These are phyloP conservation scores for Clarias macrocephalus DNA, from an alignment of 2,113 vertebrate species.

Conservation along the genomic window DNA sequence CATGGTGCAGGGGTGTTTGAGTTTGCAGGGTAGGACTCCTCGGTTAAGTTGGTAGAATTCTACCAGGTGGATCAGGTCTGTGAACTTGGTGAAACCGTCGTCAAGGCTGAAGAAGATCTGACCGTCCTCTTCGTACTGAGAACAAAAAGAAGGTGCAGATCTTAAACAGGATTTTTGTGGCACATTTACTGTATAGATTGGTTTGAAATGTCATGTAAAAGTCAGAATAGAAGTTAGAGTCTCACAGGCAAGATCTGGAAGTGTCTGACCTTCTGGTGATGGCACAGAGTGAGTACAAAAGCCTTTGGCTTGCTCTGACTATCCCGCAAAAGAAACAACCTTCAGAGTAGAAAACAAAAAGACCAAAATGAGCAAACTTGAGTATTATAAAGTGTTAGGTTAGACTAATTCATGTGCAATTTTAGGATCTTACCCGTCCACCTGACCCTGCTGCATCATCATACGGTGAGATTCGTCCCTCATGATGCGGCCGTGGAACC, in stretches of 20 bases:
- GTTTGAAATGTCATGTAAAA: no score
- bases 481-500: constrained; percentile 95
- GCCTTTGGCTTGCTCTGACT: constrained; percentile 99
- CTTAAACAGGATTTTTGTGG: background rate
- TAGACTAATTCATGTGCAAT: background rate
- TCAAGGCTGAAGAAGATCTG: constrained; percentile 96
- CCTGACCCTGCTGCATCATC: constrained; percentile 93
- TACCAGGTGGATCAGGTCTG: constrained; percentile 96
- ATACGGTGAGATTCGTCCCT: constrained; percentile 94
- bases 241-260: constrained; percentile 98
- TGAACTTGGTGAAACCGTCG: constrained; percentile 96
- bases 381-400: background rate
- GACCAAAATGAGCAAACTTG: background rate
- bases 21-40: constrained; percentile 96
- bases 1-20: constrained; percentile 95
- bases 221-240: constrained; percentile 34
- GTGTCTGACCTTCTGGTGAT: constrained; percentile 99
- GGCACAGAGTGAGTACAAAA: constrained; percentile 96
- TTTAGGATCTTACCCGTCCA: constrained; percentile 83
- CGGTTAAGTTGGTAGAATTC: constrained; percentile 99
- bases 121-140: constrained; percentile 93
- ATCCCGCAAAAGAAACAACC: constrained; percentile 94
- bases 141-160: background rate
- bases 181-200: no score
- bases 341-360: constrained; percentile 55